Evolutionary conservation across 2,113 vertebrate species (phyloP), one percentile per base, ranked within the genome.

Genomic region (Neodontobutis hainanensis): DNA sequence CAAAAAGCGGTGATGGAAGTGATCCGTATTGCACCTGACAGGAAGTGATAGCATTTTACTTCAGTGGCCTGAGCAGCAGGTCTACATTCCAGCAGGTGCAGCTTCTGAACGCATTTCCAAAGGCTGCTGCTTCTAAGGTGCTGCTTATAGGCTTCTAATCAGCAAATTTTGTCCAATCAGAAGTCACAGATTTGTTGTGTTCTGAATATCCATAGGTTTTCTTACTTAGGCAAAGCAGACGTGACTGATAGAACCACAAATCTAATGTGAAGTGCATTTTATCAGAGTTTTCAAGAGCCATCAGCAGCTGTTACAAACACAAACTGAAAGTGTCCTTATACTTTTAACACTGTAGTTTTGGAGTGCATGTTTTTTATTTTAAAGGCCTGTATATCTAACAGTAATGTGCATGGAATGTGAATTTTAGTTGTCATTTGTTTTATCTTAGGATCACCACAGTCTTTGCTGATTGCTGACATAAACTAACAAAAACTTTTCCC

Each of bases 31-130:
- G 11, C 48, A 64, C 43, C 61, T 65, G 70, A 51, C 48, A 52
- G 56, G 8, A n/a, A 42, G 48, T 40, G 57, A 65, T 70, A 36
- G 8, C 34, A 65, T 61, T n/a, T 72, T n/a, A 19, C 58, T 53
- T 55, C 5, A 69, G 59, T 50, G 10, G 14, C 53, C 34, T 36
- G 50, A 8, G 59, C 40, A 44, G 36, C 36, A 55, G 43, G 47
- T 68, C 60, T 46, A 56, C 70, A 57, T 47, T 60, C 35, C 27
- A 35, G 68, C 19, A 27, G 19, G 14, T 69, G 69, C 50, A 68
- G 62, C 68, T 68, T 75, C 27, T 63, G 27, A 32, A 49, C 59
- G n/a, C 16, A 12, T 51, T 38, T 52, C 46, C 43, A 60, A 0
- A 27, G 19, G 19, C 19, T 27, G 19, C 35, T 55, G 52, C 52